phyloP scores from a whole-genome alignment of 2,113 vertebrate genomes.

The Aplodontia rufa region DNA sequence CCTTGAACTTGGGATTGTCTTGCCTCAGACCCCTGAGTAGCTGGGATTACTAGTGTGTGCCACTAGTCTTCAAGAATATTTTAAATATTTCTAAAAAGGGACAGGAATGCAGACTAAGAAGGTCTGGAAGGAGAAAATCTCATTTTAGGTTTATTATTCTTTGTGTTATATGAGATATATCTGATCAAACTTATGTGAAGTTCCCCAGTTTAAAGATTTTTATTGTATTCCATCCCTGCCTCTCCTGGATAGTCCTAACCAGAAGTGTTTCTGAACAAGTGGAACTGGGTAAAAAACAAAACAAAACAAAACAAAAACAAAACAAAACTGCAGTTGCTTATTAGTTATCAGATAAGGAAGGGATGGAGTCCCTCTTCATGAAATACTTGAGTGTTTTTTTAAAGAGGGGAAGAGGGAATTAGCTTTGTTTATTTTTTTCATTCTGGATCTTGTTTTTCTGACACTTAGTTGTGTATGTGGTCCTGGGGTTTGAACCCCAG shows the following conservation, averaged over 20 bases:
- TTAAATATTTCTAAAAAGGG: conserved; percentile 8
- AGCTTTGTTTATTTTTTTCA: no score
- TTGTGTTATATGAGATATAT: background rate
- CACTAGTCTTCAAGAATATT: background rate
- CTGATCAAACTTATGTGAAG: background rate
- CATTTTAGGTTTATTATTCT: conserved; percentile 6
- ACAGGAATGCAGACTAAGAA: conserved; percentile 1
- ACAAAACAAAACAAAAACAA: no score
- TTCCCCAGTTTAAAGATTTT: background rate
- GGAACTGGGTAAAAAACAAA: conserved; percentile 21
- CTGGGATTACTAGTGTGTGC: no score
- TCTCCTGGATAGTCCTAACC: background rate
- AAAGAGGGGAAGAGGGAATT: no score
- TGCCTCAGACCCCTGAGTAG: no score
- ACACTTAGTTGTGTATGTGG: no score
- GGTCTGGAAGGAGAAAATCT: background rate
- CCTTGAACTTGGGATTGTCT: background rate
- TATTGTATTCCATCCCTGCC: background rate
- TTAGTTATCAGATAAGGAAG: conserved; percentile 17
- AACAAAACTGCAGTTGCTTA: background rate
- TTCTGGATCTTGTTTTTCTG: no score
- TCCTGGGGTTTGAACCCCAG: no score
- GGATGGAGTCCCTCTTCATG: background rate
- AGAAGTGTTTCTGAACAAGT: background rate
- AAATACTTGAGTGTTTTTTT: no score